Conservation (phyloP, 2,888 invertebrate genomes). For the Aplocera efformata region DNA sequence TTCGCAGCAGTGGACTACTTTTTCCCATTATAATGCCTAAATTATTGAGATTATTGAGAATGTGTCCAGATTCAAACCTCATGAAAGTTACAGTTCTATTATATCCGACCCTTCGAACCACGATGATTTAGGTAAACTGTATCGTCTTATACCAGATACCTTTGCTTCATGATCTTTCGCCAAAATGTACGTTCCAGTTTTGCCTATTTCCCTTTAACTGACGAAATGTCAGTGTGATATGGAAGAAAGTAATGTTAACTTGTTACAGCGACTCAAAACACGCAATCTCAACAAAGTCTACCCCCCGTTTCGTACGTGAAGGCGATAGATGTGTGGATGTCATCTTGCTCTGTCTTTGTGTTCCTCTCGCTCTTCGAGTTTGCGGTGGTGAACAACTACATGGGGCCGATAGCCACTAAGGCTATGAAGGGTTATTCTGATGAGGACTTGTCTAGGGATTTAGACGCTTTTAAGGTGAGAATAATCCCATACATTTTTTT, state of each 20-base stretch:
- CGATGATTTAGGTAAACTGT: too few species aligned
- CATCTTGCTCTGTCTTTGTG: conserved; percentile 94
- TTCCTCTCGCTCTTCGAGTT: conserved; percentile 94
- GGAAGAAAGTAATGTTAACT: not conserved
- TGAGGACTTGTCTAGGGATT: conserved; percentile 85
- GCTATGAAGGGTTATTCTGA: conserved; percentile 95
- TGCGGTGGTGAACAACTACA: conserved; percentile 93
- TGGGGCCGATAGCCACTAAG: conserved; percentile 92
- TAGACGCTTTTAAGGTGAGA: conserved; percentile 88
- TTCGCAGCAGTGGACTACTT: too few species aligned
- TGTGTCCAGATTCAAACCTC: too few species aligned
- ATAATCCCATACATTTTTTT: not conserved
- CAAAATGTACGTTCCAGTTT: too few species aligned
- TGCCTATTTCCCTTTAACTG: not conserved
- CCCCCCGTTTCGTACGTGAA: conserved; percentile 96
- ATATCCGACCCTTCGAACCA: too few species aligned
- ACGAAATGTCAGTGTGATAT: not conserved
- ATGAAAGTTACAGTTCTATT: too few species aligned
- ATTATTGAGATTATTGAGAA: too few species aligned
- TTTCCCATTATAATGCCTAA: too few species aligned
- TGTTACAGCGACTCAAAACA: conserved; percentile 91
- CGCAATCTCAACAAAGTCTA: conserved; percentile 92
- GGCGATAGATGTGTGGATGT: conserved; percentile 96
- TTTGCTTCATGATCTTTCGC: too few species aligned
- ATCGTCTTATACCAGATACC: too few species aligned